Conservation (phyloP, 30 jellyfish, hydroid and myxozoan species). For the Hydra vulgaris region DNA sequence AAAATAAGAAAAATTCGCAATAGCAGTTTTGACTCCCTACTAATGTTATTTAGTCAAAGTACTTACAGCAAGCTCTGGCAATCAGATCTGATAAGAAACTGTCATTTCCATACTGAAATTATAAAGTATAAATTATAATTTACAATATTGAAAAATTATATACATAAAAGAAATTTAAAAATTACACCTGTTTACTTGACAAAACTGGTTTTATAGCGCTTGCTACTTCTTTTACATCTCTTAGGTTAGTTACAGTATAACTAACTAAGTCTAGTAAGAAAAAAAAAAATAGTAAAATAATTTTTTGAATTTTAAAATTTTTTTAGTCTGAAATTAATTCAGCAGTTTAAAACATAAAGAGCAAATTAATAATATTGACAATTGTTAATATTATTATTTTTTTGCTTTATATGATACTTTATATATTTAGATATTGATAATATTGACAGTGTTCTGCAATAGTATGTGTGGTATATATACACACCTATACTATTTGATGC, state of each 20-base stretch:
- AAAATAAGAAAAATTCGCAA: too few relatives aligned
- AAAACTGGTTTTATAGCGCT: conserved; percentile 59
- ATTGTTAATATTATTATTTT: too few relatives aligned
- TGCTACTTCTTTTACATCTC: conserved; percentile 50
- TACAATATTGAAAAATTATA: background rate
- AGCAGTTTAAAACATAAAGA: background rate
- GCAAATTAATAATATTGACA: background rate
- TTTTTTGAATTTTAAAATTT: background rate
- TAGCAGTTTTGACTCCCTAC: too few relatives aligned
- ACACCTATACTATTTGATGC: too few relatives aligned
- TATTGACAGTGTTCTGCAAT: too few relatives aligned
- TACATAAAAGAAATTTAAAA: too few relatives aligned
- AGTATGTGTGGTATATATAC: too few relatives aligned
- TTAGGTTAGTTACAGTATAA: conserved; percentile 51
- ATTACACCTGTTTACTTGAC: conserved; percentile 86
- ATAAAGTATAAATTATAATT: background rate
- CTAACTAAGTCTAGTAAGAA: conserved; percentile 60
- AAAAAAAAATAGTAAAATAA: background rate
- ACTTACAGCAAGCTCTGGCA: conserved; percentile 92
- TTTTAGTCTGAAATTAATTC: background rate
- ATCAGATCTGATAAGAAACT: conserved; percentile 74
- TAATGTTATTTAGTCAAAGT: too few relatives aligned
- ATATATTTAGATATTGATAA: too few relatives aligned
- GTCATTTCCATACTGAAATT: conserved; percentile 84
- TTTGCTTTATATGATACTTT: too few relatives aligned